Percentiles rank a stretch among this genome's conserved stretches.
These are phyloP conservation scores for Petroica traversi DNA, from an alignment of 2,113 vertebrate species.

Conservation along the genomic window DNA sequence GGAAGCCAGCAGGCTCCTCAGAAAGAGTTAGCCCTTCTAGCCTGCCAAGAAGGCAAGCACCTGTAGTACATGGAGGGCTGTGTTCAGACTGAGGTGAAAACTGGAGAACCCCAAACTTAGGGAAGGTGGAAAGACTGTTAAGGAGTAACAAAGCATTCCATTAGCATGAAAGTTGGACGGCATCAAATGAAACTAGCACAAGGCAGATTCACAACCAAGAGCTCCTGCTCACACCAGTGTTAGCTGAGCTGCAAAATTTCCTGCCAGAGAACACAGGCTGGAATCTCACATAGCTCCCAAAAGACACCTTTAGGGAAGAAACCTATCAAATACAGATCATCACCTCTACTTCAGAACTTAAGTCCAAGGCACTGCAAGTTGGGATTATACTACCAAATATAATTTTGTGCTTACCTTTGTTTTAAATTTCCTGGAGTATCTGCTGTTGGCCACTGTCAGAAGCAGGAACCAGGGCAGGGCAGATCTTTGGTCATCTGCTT, in stretches of 20 bases:
- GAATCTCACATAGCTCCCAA: not conserved
- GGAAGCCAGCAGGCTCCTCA: not conserved
- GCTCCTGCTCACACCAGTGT: not conserved
- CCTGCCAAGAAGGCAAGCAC: not conserved
- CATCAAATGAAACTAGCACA: not conserved
- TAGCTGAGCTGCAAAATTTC: not conserved
- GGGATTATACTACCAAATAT: not conserved
- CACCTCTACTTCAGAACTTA: not conserved
- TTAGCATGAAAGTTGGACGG: not conserved
- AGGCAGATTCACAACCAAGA: not conserved
- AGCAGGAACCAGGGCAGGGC: not conserved
- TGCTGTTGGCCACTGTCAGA: not conserved
- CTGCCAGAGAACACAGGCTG: not conserved
- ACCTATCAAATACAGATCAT: not conserved
- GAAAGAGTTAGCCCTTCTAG: not conserved
- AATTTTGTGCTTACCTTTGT: not conserved
- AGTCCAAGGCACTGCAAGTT: not conserved
- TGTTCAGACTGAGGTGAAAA: not conserved
- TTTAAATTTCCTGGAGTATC: not conserved
- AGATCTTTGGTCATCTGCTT: not conserved
- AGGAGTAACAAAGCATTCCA: not conserved
- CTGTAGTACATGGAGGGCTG: not conserved
- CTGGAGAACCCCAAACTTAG: not conserved
- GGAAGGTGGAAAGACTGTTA: not conserved
- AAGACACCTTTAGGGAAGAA: not conserved